These are phyloP conservation scores for Sinella curviseta DNA, from an alignment of 1,140 invertebrate species.

Conservation along the genomic window DNA sequence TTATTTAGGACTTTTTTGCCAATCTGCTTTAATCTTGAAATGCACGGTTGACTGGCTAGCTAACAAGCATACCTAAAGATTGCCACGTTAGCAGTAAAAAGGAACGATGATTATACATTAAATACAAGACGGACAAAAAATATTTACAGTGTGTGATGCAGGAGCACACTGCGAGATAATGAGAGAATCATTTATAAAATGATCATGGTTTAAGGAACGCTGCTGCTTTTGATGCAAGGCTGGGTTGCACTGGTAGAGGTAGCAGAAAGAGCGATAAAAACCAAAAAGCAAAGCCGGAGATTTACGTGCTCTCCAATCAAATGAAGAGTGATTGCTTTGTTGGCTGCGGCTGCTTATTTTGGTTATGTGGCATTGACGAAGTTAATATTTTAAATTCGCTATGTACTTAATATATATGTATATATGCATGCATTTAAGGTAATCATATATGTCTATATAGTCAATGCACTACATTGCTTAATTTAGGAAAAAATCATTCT, in stretches of 20 bases:
- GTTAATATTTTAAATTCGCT: not conserved
- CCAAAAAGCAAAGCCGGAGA: no score
- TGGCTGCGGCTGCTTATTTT: not conserved
- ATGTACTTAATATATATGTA: no score
- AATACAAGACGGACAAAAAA: no score
- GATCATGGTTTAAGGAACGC: not conserved
- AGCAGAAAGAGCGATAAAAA: no score
- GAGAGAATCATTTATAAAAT: constrained; percentile 7
- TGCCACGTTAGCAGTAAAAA: not conserved
- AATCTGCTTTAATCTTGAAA: constrained; percentile 14
- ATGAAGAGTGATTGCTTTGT: not conserved
- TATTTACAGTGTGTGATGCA: no score
- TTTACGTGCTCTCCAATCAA: not conserved
- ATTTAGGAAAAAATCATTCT: not conserved
- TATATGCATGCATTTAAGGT: no score
- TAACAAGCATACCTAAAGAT: constrained; percentile 20
- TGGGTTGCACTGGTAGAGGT: no score
- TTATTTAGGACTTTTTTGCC: constrained; percentile 1
- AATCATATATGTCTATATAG: no score
- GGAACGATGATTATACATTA: no score
- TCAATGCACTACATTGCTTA: not conserved
- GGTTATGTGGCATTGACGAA: not conserved
- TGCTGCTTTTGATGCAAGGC: no score
- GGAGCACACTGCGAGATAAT: not conserved
- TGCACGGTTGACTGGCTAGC: constrained; percentile 14